Percentiles rank a stretch among this genome's conserved stretches.
Evolutionary conservation across 2,888 invertebrate species (phyloP).

Genomic region (Ptychoptera contaminata): DNA sequence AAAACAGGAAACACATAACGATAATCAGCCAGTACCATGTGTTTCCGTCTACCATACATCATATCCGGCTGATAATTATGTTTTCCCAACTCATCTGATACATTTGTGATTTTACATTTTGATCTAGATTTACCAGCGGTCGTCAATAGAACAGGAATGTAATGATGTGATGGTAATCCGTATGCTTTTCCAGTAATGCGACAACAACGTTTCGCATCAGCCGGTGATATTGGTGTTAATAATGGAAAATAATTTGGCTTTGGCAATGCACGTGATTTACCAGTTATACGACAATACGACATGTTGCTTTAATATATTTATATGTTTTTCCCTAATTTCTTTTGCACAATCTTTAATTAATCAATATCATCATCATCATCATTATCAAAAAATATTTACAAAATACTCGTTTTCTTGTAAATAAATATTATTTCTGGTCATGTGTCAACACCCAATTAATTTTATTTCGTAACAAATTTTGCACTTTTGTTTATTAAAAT

Average conservation of each 20-base stretch:
- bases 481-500: too few species aligned
- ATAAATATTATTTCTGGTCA: too few species aligned
- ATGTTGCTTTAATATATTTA: constrained; percentile 29
- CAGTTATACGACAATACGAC: constrained; percentile 69
- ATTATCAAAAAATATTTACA: too few species aligned
- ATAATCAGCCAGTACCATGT: constrained; percentile 50
- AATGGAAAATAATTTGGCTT: constrained; percentile 71
- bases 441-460: too few species aligned
- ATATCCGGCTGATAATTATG: constrained; percentile 44
- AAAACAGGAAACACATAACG: constrained; percentile 59
- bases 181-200: constrained; percentile 65
- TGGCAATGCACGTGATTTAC: constrained; percentile 61
- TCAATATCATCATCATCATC: too few species aligned
- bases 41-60: constrained; percentile 48
- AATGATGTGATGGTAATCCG: constrained; percentile 57
- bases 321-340: neutral
- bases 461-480: too few species aligned
- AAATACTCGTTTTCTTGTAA: too few species aligned
- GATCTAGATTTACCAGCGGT: constrained; percentile 29
- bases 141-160: constrained; percentile 57
- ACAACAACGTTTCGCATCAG: constrained; percentile 66
- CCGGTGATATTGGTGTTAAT: constrained; percentile 63
- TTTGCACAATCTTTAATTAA: too few species aligned
- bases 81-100: constrained; percentile 41
- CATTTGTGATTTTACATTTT: constrained; percentile 49